A percentile compares a stretch with the other conserved stretches of the same genome.
Conservation (phyloP, 1,140 invertebrate species). For the Hirudo medicinalis region DNA sequence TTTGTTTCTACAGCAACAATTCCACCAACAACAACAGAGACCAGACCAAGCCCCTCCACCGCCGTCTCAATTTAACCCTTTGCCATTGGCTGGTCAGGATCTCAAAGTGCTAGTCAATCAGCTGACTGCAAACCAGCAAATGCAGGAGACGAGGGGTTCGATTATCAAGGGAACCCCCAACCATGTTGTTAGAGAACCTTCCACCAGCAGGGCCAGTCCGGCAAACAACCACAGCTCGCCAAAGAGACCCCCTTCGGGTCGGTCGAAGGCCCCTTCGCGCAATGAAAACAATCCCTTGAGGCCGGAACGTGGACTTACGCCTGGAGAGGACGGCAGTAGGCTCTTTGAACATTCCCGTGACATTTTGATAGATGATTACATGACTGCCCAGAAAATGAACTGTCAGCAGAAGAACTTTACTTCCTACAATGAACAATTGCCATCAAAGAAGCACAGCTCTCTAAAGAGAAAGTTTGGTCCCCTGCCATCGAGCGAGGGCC, state of each 20-base stretch:
- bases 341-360: neutral
- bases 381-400: slow-evolving; percentile 11
- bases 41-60: neutral
- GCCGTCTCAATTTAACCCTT: neutral
- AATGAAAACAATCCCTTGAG: neutral
- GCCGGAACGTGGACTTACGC: neutral
- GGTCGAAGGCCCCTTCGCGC: no score
- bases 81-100: neutral
- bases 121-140: neutral
- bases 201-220: neutral
- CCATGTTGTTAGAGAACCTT: neutral
- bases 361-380: neutral
- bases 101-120: slow-evolving; percentile 1
- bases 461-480: no score
- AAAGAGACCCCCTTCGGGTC: no score
- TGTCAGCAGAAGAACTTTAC: no score
- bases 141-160: neutral
- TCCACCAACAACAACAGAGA: neutral
- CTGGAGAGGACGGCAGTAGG: neutral
- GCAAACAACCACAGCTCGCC: neutral
- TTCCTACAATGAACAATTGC: no score
- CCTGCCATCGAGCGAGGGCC: no score
- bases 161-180: slow-evolving; percentile 6
- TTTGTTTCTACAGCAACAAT: neutral
- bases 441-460: no score